Evolutionary conservation across 2,113 vertebrate genomes (phyloP).

Genomic region (Herpailurus yagouaroundi): DNA sequence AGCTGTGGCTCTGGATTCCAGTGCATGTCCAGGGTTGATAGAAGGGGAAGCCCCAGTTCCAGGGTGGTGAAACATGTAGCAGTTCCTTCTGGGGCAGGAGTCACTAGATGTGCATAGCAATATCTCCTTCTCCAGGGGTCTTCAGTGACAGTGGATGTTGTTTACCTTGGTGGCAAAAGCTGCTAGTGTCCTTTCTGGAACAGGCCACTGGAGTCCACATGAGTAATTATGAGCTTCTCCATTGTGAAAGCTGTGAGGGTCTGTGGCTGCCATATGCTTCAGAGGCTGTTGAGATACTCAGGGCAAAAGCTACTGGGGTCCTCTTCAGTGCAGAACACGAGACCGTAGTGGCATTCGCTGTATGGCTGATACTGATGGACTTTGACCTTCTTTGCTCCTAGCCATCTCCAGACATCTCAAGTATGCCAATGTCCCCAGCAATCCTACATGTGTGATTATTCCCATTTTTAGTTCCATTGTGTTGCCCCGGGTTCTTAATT

Average conservation of each 20-base stretch:
- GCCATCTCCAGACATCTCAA: neutral
- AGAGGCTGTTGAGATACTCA: neutral
- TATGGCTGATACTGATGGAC: neutral
- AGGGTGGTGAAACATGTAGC: neutral
- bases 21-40: neutral
- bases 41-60: neutral
- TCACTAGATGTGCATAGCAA: neutral
- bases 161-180: neutral
- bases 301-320: neutral
- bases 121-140: neutral
- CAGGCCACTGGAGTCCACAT: neutral
- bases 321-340: neutral
- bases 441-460: neutral
- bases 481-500: neutral
- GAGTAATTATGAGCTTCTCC: neutral
- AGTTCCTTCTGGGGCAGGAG: neutral
- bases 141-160: neutral
- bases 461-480: neutral
- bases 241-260: neutral
- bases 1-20: neutral
- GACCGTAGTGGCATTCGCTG: neutral
- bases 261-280: neutral
- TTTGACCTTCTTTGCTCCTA: neutral
- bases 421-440: neutral
- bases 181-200: neutral